Evolutionary conservation across 1,140 invertebrate genomes (phyloP).

Genomic region (Drosophila kurseongensis): DNA sequence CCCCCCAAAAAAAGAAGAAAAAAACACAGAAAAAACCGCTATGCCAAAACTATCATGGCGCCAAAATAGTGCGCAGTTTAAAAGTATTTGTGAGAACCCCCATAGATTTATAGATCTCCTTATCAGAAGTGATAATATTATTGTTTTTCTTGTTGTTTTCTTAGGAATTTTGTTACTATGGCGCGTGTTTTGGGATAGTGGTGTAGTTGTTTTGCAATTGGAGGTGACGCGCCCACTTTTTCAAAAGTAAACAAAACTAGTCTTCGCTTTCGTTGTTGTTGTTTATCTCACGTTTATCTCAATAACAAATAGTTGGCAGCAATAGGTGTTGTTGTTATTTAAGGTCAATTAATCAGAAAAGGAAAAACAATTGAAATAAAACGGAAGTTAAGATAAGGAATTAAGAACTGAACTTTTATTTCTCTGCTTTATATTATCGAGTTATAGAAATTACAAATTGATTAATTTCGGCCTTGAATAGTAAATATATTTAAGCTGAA

Average conservation of each 20-base stretch:
- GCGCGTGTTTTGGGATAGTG: conserved; percentile 42
- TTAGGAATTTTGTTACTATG: conserved; percentile 7
- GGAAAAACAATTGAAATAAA: background rate
- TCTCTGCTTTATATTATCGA: too few species aligned
- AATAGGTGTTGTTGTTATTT: conserved; percentile 34
- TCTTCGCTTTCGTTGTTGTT: conserved; percentile 42
- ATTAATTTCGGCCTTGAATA: too few species aligned
- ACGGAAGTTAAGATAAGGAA: conserved; percentile 11
- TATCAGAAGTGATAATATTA: conserved; percentile 23
- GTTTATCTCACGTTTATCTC: conserved; percentile 59
- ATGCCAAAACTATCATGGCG: conserved; percentile 25
- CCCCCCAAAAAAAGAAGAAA: conserved; percentile 4
- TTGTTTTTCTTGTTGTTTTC: conserved; percentile 27
- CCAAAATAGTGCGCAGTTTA: conserved; percentile 59
- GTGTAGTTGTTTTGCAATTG: conserved; percentile 15
- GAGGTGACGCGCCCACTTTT: conserved; percentile 71
- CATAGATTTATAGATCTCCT: conserved; percentile 46
- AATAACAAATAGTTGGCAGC: conserved; percentile 68
- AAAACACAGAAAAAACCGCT: conserved; percentile 3
- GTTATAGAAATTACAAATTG: too few species aligned
- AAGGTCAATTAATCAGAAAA: conserved; percentile 22
- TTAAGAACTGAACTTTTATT: background rate
- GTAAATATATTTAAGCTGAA: too few species aligned
- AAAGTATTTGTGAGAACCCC: conserved; percentile 26
- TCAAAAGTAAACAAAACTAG: conserved; percentile 42